Conservation (phyloP, 2,888 invertebrate species). For the Sesamia inferens region DNA sequence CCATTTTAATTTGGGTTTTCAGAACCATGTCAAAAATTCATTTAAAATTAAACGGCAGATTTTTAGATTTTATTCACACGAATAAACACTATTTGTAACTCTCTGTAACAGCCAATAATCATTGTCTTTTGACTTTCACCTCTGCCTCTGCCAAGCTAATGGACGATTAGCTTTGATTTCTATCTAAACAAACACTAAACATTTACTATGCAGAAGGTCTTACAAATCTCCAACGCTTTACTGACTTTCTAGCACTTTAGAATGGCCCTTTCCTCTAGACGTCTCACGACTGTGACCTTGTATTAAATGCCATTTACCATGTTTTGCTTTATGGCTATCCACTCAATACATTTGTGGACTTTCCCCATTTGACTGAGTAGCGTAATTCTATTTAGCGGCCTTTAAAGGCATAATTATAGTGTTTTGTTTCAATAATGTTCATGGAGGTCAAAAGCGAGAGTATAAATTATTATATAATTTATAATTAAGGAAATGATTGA, state of each 20-base stretch:
- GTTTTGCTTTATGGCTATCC: constrained; percentile 36
- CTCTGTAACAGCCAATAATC: background rate
- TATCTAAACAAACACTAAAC: constrained; percentile 27
- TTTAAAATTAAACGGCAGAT: background rate
- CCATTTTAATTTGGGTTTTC: no score
- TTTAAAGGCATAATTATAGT: constrained; percentile 8
- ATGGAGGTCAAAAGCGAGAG: constrained; percentile 19
- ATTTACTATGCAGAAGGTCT: constrained; percentile 18
- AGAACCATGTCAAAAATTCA: background rate
- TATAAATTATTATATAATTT: no score
- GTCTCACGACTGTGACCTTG: constrained; percentile 61
- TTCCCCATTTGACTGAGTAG: constrained; percentile 42
- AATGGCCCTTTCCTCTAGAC: constrained; percentile 51
- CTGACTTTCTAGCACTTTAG: constrained; percentile 58
- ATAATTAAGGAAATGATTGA: background rate
- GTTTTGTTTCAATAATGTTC: constrained; percentile 26
- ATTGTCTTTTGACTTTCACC: constrained; percentile 1
- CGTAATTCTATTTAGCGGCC: constrained; percentile 5
- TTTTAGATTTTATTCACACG: background rate
- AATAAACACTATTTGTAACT: background rate
- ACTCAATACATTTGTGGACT: constrained; percentile 42
- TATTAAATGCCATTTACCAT: constrained; percentile 55
- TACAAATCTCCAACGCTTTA: constrained; percentile 24
- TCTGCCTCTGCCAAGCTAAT: background rate
- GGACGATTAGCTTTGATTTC: constrained; percentile 12